Evolutionary conservation across 2,113 vertebrate species (phyloP).

Genomic region (Porphyrio hochstetteri): DNA sequence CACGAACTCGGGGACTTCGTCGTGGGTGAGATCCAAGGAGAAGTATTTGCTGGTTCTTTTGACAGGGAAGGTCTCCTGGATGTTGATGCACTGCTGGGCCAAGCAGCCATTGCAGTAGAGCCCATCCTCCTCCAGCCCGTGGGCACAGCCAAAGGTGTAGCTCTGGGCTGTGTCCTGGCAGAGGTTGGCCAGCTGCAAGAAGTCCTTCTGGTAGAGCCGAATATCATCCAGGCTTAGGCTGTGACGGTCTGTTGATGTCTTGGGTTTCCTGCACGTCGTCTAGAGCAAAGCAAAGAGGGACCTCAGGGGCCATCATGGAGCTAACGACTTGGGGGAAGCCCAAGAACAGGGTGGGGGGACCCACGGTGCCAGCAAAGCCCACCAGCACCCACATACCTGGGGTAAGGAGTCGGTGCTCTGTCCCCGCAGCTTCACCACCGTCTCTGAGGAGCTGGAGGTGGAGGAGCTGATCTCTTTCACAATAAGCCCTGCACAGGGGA

Average conservation of each 20-base stretch:
- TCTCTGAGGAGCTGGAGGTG: slow-evolving; percentile 97
- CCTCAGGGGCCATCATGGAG: neutral
- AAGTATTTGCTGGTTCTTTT: slow-evolving; percentile 99
- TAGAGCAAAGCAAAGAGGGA: slow-evolving; percentile 55
- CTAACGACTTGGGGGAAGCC: too few relatives aligned
- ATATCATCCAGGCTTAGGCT: slow-evolving; percentile 97
- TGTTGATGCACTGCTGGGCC: slow-evolving; percentile 87
- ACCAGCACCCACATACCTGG: slow-evolving; percentile 78
- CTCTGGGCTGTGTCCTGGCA: slow-evolving; percentile 98
- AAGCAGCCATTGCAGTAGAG: slow-evolving; percentile 85
- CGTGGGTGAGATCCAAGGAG: slow-evolving; percentile 92
- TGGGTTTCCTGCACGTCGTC: slow-evolving; percentile 85
- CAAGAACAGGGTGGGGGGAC: rapidly evolving
- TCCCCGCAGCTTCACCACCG: slow-evolving; percentile 93
- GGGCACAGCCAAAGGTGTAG: slow-evolving; percentile 94
- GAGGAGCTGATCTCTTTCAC: slow-evolving; percentile 96
- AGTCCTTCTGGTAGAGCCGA: slow-evolving; percentile 94
- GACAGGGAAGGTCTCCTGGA: slow-evolving; percentile 85
- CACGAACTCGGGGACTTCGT: slow-evolving; percentile 95
- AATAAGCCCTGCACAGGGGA: slow-evolving; percentile 82
- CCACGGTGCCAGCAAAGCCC: rapidly evolving
- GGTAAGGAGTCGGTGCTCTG: slow-evolving; percentile 97
- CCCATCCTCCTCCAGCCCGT: slow-evolving; percentile 83
- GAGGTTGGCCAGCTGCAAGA: slow-evolving; percentile 88
- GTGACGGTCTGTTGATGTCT: slow-evolving; percentile 91